Conservation (phyloP, 2,113 vertebrate species). For the Catharus fuscescens region DNA sequence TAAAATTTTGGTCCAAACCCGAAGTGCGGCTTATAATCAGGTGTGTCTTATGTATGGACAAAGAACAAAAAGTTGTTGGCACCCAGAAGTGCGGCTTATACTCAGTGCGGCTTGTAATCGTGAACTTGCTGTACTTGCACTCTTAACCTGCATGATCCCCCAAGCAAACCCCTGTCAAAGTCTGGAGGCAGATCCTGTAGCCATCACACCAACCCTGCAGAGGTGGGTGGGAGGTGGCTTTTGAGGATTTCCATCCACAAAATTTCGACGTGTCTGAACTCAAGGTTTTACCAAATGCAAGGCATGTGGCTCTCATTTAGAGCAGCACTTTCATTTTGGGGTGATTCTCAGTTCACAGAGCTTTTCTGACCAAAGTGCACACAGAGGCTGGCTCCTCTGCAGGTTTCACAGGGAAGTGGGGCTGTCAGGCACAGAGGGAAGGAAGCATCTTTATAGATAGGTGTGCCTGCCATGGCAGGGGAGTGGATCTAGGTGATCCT, state of each 20-base stretch:
- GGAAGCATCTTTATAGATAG: neutral
- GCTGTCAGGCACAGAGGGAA: neutral
- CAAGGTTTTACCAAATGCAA: neutral
- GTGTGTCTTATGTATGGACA: too few species aligned
- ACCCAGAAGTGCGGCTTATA: too few species aligned
- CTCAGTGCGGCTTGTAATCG: too few species aligned
- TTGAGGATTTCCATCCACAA: neutral
- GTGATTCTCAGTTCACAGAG: neutral
- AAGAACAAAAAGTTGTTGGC: too few species aligned
- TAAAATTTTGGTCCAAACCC: too few species aligned
- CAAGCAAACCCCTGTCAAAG: neutral
- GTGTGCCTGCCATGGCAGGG: neutral
- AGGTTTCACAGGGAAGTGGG: neutral
- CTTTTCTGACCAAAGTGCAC: neutral
- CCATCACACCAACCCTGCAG: fast-evolving
- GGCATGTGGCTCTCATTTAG: neutral
- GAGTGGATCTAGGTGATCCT: neutral
- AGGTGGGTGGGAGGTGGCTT: neutral
- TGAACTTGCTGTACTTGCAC: neutral
- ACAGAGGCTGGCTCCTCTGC: neutral
- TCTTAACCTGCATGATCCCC: neutral
- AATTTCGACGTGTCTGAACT: neutral
- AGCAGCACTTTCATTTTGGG: neutral
- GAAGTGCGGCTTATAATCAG: too few species aligned
- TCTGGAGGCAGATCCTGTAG: neutral